These are phyloP conservation scores for Ciconia nigra DNA, from an alignment of 2,797 vertebrate species.

Conservation along the genomic window DNA sequence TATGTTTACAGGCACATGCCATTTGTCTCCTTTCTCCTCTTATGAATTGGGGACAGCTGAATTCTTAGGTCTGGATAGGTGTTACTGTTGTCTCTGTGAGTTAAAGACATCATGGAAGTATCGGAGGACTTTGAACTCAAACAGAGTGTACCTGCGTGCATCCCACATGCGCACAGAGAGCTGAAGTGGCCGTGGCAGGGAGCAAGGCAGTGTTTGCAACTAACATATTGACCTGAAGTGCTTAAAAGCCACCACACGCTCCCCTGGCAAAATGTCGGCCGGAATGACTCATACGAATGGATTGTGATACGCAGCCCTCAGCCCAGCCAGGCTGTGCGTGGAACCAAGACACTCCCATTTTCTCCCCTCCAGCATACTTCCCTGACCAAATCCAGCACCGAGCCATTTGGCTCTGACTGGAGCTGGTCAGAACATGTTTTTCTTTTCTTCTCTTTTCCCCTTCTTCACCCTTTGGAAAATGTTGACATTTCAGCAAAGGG, in stretches of 20 bases:
- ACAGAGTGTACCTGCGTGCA: background rate
- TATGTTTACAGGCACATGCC: background rate
- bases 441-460: conserved; percentile 23
- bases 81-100: background rate
- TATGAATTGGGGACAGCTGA: background rate
- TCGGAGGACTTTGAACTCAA: background rate
- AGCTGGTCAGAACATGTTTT: conserved; percentile 60
- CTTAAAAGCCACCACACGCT: background rate
- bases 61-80: background rate
- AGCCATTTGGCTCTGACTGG: conserved; percentile 51
- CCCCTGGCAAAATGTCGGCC: background rate
- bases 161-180: accelerated
- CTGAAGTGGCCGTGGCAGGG: background rate
- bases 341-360: conserved; percentile 39
- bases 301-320: background rate
- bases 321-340: background rate
- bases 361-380: conserved; percentile 40
- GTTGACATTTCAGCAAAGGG: conserved; percentile 39
- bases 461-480: conserved; percentile 45
- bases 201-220: background rate
- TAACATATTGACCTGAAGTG: background rate
- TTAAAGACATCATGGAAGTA: background rate
- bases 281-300: background rate
- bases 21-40: background rate
- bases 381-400: conserved; percentile 43